Evolutionary conservation across 2,888 invertebrate genomes (phyloP).

Genomic region (Chorisops tibialis): DNA sequence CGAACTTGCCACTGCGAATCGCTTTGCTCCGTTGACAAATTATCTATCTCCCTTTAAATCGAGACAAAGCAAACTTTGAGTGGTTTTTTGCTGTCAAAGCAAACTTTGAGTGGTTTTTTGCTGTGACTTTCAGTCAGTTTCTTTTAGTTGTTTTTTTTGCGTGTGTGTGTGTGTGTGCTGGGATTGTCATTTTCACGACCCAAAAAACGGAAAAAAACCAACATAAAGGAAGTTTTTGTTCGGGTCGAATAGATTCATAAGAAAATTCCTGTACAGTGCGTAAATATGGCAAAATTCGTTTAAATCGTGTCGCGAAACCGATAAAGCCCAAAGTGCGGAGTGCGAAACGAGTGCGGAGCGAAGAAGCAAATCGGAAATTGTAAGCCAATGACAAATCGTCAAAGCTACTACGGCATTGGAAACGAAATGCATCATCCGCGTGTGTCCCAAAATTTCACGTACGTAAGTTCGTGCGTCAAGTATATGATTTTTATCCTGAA

Average conservation of each 20-base stretch:
- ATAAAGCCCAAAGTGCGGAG: background rate
- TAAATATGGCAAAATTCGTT: background rate
- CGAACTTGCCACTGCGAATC: no score
- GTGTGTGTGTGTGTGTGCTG: no score
- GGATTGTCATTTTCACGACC: no score
- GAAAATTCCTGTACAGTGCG: background rate
- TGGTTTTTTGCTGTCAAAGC: no score
- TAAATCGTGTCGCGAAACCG: no score
- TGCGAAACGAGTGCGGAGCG: background rate
- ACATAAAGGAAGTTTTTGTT: background rate
- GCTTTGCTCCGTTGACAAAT: no score
- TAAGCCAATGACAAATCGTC: constrained; percentile 29
- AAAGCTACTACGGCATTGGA: constrained; percentile 24
- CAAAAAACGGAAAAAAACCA: background rate
- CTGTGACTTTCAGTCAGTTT: no score
- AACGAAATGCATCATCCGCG: constrained; percentile 41
- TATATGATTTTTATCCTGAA: constrained; percentile 52
- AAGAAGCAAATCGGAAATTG: background rate
- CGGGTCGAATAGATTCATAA: background rate
- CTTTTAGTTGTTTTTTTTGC: no score
- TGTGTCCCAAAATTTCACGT: constrained; percentile 50
- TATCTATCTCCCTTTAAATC: no score
- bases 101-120: no score
- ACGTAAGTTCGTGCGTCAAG: constrained; percentile 49
- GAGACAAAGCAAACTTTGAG: no score